Percentiles rank a stretch among this genome's conserved stretches.
Conservation (phyloP, 2,797 vertebrate species). For the Tympanoctomys barrerae region DNA sequence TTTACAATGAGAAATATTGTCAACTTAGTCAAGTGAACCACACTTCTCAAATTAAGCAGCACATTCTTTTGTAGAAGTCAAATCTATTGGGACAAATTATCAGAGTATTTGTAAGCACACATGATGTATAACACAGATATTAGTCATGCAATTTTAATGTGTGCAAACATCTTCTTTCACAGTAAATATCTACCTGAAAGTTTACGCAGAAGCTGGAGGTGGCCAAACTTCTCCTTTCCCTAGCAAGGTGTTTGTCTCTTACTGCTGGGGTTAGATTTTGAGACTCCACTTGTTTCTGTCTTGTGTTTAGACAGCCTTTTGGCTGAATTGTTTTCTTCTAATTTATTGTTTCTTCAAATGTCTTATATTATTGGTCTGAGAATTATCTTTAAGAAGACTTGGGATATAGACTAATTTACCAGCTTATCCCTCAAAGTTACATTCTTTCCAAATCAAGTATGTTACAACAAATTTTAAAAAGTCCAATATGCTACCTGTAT, state of each 20-base stretch:
- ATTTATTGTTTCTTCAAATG: constrained; percentile 6
- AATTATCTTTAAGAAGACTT: neutral
- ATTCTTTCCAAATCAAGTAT: neutral
- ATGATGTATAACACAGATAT: neutral
- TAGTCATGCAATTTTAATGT: neutral
- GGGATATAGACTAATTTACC: neutral
- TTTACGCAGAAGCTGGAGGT: neutral
- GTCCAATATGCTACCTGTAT: too few species aligned
- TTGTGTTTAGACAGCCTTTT: neutral
- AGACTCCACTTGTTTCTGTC: neutral
- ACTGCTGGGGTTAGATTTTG: neutral
- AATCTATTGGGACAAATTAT: constrained; percentile 7
- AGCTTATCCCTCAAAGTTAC: neutral
- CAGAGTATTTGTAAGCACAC: neutral
- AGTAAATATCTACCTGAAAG: neutral
- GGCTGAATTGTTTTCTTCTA: neutral
- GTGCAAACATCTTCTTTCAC: neutral
- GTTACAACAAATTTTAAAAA: too few species aligned
- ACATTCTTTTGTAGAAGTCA: neutral
- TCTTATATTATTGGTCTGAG: neutral
- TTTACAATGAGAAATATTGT: constrained; percentile 33
- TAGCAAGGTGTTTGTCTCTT: neutral
- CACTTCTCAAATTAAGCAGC: neutral
- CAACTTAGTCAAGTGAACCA: neutral
- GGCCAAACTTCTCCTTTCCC: neutral